These are phyloP conservation scores for Myripristis jacobus DNA, from an alignment of 2,797 vertebrate genomes.

Conservation along the genomic window DNA sequence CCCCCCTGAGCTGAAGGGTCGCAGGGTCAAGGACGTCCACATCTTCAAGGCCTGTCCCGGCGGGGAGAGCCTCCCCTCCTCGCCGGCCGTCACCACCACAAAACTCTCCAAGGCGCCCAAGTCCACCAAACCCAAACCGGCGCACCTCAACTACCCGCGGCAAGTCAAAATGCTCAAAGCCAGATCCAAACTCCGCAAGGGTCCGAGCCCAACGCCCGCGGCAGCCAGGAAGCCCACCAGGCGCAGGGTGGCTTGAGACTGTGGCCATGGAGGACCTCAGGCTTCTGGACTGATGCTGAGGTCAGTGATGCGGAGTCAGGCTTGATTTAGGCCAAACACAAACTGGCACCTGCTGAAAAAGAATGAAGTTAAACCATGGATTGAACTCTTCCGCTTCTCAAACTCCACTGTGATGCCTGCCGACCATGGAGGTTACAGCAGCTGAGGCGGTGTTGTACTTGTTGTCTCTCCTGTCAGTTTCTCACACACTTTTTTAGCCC, in stretches of 20 bases:
- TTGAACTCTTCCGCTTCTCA: not conserved
- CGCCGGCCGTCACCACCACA: constrained; percentile 32
- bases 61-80: constrained; percentile 69
- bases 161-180: constrained; percentile 64
- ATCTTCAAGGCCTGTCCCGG: constrained; percentile 87
- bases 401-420: not conserved
- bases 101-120: constrained; percentile 72
- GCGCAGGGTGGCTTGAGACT: constrained; percentile 63
- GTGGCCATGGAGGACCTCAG: not conserved
- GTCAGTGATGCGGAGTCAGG: not conserved
- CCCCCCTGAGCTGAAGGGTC: constrained; percentile 86
- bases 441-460: not conserved
- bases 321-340: not conserved
- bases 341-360: not conserved
- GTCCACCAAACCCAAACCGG: constrained; percentile 75
- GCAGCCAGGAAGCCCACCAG: constrained; percentile 53
- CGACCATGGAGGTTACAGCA: not conserved
- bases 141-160: constrained; percentile 56
- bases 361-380: not conserved
- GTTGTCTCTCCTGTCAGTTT: not conserved
- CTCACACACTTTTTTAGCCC: not conserved
- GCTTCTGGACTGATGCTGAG: not conserved
- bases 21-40: constrained; percentile 86
- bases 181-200: constrained; percentile 68
- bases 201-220: constrained; percentile 45